Base-by-base conservation (phyloP, 1,140 invertebrate genomes). In the Papilio polytes region DNA sequence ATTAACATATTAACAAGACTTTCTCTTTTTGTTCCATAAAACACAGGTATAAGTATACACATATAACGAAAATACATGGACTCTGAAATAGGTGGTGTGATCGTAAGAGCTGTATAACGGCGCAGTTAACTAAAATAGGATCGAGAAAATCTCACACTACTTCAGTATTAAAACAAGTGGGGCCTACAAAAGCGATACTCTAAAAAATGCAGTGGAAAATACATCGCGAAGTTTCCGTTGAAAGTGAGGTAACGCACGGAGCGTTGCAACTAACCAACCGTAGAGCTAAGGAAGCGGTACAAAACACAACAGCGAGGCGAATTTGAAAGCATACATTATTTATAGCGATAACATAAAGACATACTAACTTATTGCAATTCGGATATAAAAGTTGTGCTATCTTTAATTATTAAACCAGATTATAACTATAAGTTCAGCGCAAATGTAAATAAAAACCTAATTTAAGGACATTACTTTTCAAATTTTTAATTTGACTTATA, bases 141-240 rank as follows among this genome's bases (percentile, higher is more conserved):
- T 87, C 85, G 86, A 82, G 84, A 89, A 88, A 90, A 87, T 86
- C 87, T 87, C 85, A 89, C 86, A 85, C 87, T 85, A 86, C 87
- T 92, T 86, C 85, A 89, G 89, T 91, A 92, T 91, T 90, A 92
- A 93, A 93, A 93, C 89, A 92, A 92, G 88, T 89, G 81, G 85
- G 85, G 90, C 87, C 87, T 92, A 93, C 92, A 93, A 91, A 93
- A 92, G 91, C 89, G 89, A 93, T 93, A 93, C 91, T 93, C 87
- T 92, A 92, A 94, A 93, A 94, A 93, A 94, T 94, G 93, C 93
- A 93, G 87, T 90, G 89, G 86, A 91, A 94, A 92, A 93, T 94
- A 92, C 92, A 94, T 93, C 87, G 91, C 91, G 84, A 90, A 92
- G 90, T 94, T 92, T 93, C 90, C 90, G 88, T 89, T 93, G 91